Percentiles rank a stretch among this genome's conserved stretches.
These are phyloP conservation scores for Clinocottus analis DNA, from an alignment of 2,113 vertebrate genomes.

Conservation along the genomic window DNA sequence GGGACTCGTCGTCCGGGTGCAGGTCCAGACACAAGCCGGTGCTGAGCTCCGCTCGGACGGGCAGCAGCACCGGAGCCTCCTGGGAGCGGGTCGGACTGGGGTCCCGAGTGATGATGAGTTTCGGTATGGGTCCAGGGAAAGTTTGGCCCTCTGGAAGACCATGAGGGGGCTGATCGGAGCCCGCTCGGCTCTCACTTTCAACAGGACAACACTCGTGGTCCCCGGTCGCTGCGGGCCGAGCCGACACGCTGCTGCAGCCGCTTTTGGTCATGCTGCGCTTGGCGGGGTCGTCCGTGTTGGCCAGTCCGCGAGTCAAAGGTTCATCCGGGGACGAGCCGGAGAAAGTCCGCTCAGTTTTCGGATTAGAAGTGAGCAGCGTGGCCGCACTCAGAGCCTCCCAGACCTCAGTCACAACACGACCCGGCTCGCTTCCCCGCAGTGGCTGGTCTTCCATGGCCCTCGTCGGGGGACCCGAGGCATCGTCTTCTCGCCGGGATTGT, in stretches of 20 bases:
- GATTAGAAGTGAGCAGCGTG: slow-evolving; percentile 33
- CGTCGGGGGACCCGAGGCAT: slow-evolving; percentile 75
- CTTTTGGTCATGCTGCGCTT: slow-evolving; percentile 67
- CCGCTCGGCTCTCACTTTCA: slow-evolving; percentile 1
- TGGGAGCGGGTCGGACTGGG: slow-evolving; percentile 69
- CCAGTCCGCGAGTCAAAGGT: slow-evolving; percentile 21
- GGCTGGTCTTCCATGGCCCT: slow-evolving; percentile 79
- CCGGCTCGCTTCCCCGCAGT: slow-evolving; percentile 44
- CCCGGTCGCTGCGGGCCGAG: not conserved
- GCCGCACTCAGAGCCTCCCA: slow-evolving; percentile 10
- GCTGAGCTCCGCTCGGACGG: slow-evolving; percentile 34
- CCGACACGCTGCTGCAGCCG: not conserved
- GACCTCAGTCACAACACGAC: slow-evolving; percentile 16
- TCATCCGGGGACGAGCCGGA: slow-evolving; percentile 35
- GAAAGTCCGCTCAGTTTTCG: slow-evolving; percentile 33
- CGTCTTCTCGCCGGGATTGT: slow-evolving; percentile 53
- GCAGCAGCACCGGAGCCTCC: too few species aligned
- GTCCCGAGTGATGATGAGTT: slow-evolving; percentile 88
- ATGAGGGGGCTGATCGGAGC: slow-evolving; percentile 11
- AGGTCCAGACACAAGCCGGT: slow-evolving; percentile 64
- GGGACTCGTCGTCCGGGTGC: slow-evolving; percentile 81
- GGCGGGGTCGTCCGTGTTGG: not conserved
- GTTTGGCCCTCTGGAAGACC: slow-evolving; percentile 42
- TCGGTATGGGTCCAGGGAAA: slow-evolving; percentile 84
- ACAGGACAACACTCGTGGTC: slow-evolving; percentile 10